phyloP scores from a whole-genome alignment of 2,888 invertebrate species.

The Peribatodes rhomboidaria region DNA sequence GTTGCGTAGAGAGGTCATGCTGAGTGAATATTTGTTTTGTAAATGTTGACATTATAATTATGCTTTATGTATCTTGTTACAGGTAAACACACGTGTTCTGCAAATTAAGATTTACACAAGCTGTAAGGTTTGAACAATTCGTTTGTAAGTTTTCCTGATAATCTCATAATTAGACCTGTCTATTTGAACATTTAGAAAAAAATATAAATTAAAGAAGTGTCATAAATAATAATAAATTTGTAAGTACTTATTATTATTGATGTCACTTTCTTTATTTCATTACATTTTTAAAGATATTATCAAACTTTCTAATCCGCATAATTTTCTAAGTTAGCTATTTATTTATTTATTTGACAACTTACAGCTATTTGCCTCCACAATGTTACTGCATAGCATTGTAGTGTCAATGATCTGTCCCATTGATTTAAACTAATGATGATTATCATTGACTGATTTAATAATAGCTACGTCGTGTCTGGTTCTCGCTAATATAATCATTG shows the following conservation, averaged over 20 bases:
- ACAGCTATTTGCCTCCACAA: background rate
- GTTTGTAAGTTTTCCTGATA: background rate
- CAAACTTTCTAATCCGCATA: background rate
- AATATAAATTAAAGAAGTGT: too few species aligned
- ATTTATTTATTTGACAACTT: too few species aligned
- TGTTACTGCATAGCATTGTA: background rate
- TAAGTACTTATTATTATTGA: too few species aligned
- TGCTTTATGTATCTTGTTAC: conserved; percentile 58
- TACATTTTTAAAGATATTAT: background rate
- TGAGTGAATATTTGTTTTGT: conserved; percentile 45
- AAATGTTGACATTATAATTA: conserved; percentile 53
- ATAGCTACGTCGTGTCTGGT: background rate
- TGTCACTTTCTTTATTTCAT: background rate
- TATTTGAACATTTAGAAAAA: too few species aligned
- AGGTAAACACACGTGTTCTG: conserved; percentile 54
- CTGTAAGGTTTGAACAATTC: conserved; percentile 43
- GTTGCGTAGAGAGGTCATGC: conserved; percentile 47
- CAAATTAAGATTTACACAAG: conserved; percentile 36
- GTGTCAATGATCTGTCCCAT: background rate
- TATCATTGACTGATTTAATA: background rate
- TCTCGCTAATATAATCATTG: conserved; percentile 16
- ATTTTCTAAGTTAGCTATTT: too few species aligned
- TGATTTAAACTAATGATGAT: background rate
- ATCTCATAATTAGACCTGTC: too few species aligned
- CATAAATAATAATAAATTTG: too few species aligned